Percentiles rank a stretch among this genome's conserved stretches.
phyloP scores from a whole-genome alignment of 92 coral and sea anemone species.

The Nematostella vectensis region DNA sequence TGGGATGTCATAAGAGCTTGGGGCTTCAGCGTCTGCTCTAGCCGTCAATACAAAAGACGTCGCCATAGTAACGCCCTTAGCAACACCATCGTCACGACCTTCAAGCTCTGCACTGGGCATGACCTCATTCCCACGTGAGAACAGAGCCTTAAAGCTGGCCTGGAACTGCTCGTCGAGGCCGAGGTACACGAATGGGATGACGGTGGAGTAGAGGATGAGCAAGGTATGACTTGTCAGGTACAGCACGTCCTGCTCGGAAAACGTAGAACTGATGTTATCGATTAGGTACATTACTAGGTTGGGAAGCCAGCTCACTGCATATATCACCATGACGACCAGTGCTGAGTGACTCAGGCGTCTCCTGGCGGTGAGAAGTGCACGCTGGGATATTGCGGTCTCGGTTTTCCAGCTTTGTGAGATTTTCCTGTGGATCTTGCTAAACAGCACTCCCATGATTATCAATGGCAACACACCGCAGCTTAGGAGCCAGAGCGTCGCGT shows the following conservation, averaged over 20 bases:
- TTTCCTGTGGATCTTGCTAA: conserved; percentile 8
- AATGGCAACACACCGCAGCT: conserved; percentile 19
- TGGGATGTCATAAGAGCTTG: background rate
- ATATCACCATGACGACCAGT: conserved; percentile 11
- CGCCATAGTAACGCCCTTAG: conserved; percentile 20
- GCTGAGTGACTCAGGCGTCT: conserved; percentile 16
- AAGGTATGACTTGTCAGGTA: conserved; percentile 1
- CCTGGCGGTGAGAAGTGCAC: conserved; percentile 27
- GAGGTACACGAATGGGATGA: conserved; percentile 20
- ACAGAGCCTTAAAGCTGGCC: conserved; percentile 4
- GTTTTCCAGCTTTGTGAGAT: conserved; percentile 24
- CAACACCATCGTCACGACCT: conserved; percentile 3
- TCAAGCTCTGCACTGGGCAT: background rate
- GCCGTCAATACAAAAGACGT: conserved; percentile 23
- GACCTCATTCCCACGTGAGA: conserved; percentile 8
- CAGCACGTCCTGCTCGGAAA: background rate
- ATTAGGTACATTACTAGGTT: conserved; percentile 16
- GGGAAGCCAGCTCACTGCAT: conserved; percentile 21
- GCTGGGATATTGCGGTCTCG: conserved; percentile 30
- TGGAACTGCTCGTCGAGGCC: conserved; percentile 27
- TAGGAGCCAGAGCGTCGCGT: conserved; percentile 6
- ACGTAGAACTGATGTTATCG: background rate
- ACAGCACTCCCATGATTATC: conserved; percentile 19
- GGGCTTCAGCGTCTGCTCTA: conserved; percentile 9
- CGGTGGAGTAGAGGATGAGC: conserved; percentile 14